These are phyloP conservation scores for Rallus crepitans DNA, from an alignment of 2,797 vertebrate genomes.

Conservation along the genomic window DNA sequence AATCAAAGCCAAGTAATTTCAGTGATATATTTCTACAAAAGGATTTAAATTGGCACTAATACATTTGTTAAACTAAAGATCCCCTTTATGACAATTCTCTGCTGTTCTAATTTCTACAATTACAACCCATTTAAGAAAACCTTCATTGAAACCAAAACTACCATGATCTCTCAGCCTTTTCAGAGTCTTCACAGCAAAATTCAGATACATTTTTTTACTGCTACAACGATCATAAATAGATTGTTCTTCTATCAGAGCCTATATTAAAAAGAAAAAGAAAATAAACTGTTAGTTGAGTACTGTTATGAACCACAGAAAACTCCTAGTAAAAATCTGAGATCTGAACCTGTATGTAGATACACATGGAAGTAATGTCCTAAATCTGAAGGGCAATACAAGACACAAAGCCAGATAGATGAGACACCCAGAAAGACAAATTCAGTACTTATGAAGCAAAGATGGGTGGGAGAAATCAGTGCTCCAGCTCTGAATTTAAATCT, in stretches of 20 bases:
- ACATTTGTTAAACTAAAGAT: neutral
- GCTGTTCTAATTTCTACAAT: neutral
- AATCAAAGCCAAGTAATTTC: neutral
- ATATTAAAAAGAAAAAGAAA: neutral
- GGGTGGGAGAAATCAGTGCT: neutral
- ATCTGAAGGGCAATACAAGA: neutral
- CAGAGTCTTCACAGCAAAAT: slow-evolving; percentile 84
- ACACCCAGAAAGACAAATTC: neutral
- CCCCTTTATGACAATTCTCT: neutral
- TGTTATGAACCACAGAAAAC: neutral
- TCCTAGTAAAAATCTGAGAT: neutral
- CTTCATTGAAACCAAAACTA: slow-evolving; percentile 14
- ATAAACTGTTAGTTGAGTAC: neutral
- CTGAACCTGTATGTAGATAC: neutral
- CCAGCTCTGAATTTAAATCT: neutral
- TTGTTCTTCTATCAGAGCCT: slow-evolving; percentile 87
- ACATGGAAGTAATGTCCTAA: neutral
- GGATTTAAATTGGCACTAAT: neutral
- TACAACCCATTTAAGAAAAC: neutral
- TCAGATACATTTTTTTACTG: slow-evolving; percentile 87
- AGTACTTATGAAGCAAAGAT: neutral
- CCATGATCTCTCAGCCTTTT: slow-evolving; percentile 85
- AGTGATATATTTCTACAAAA: neutral
- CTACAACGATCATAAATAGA: slow-evolving; percentile 82
- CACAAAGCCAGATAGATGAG: neutral